Evolutionary conservation across 2,113 vertebrate genomes (phyloP).

Genomic region (Chrysochloris asiatica): DNA sequence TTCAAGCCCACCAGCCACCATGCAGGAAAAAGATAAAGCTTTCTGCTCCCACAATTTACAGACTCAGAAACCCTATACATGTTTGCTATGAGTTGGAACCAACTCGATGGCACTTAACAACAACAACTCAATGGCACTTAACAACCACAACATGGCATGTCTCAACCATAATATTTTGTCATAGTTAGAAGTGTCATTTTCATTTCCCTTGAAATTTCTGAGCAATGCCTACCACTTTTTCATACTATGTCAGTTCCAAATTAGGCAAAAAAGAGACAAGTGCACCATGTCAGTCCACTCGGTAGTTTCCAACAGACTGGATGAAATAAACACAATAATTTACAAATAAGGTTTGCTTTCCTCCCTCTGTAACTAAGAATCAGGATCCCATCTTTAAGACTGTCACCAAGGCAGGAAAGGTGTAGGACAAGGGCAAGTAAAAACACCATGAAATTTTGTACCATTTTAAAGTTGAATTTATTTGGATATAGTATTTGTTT

Average conservation of each 20-base stretch:
- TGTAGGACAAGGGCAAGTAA: background rate
- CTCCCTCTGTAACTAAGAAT: background rate
- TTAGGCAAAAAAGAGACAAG: background rate
- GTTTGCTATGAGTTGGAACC: no score
- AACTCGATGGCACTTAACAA: no score
- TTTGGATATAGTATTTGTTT: background rate
- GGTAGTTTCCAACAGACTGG: background rate
- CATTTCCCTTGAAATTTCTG: background rate
- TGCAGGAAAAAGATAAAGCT: no score
- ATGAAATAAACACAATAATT: background rate
- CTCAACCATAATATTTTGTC: background rate
- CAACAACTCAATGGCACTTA: no score
- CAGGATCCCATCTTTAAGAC: background rate
- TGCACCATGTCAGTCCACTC: background rate
- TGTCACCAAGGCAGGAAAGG: background rate
- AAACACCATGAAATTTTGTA: background rate
- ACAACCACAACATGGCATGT: no score
- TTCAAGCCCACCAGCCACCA: no score
- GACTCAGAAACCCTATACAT: no score
- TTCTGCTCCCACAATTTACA: no score
- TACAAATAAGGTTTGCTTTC: background rate
- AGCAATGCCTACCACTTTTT: background rate
- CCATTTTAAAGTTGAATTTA: background rate
- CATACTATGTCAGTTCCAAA: background rate
- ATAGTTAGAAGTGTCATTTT: background rate